Evolutionary conservation across 2,888 invertebrate genomes (phyloP).

Genomic region (Drosophila dives): DNA sequence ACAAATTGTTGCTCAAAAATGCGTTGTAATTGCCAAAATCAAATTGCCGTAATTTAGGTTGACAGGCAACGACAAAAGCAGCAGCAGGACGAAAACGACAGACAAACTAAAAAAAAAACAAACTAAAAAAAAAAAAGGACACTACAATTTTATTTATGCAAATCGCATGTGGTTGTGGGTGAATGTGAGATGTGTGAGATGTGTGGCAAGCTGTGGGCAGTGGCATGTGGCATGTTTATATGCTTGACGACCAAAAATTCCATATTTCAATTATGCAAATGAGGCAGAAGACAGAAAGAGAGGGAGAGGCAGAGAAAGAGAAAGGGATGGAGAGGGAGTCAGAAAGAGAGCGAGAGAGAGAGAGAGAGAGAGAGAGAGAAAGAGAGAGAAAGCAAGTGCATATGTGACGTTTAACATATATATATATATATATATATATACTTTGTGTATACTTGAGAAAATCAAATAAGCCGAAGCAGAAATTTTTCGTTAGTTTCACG

Average conservation of each 20-base stretch:
- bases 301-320: not conserved
- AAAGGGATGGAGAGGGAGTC: not conserved
- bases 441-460: slow-evolving; percentile 10
- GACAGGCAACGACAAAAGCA: slow-evolving; percentile 60
- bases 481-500: slow-evolving; percentile 2
- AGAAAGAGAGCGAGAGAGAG: not conserved
- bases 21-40: slow-evolving; percentile 78
- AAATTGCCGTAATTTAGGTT: slow-evolving; percentile 72
- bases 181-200: slow-evolving; percentile 17
- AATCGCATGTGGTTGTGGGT: slow-evolving; percentile 51
- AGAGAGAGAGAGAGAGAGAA: not conserved
- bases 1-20: slow-evolving; percentile 73
- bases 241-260: slow-evolving; percentile 48
- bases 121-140: slow-evolving; percentile 19
- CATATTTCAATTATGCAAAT: slow-evolving; percentile 80
- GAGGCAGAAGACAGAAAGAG: slow-evolving; percentile 22
- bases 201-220: slow-evolving; percentile 1
- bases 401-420: slow-evolving; percentile 9
- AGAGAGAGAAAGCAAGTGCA: slow-evolving; percentile 23
- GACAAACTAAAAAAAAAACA: not conserved
- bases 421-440: not conserved
- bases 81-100: not conserved
- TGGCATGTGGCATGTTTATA: slow-evolving; percentile 19
- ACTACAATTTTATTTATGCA: slow-evolving; percentile 73
- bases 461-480: slow-evolving; percentile 28